These are phyloP conservation scores for Piaya cayana DNA, from an alignment of 2,113 vertebrate genomes.

Conservation along the genomic window DNA sequence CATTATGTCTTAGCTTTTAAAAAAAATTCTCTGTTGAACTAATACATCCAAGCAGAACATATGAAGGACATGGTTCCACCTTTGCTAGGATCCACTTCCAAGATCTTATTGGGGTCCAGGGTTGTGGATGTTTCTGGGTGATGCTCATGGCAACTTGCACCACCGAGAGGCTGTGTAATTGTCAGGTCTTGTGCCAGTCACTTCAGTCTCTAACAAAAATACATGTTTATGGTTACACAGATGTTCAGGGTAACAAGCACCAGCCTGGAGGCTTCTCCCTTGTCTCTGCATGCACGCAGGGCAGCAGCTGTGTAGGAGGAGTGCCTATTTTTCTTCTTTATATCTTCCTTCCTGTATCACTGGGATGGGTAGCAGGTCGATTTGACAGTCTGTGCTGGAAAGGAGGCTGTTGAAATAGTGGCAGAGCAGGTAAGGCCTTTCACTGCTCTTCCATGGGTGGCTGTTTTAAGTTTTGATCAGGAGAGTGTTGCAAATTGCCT, in stretches of 20 bases:
- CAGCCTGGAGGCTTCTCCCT: neutral
- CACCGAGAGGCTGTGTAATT: neutral
- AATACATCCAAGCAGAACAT: neutral
- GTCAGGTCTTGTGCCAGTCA: neutral
- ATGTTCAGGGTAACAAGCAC: neutral
- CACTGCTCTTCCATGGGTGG: neutral
- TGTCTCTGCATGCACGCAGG: neutral
- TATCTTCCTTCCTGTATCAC: neutral
- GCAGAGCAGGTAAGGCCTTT: neutral
- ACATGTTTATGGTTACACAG: neutral
- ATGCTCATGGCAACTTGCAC: rapidly evolving
- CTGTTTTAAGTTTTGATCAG: neutral
- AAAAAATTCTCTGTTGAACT: neutral
- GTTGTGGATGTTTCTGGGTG: neutral
- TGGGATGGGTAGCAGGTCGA: neutral
- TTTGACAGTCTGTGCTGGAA: neutral
- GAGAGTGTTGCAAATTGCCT: neutral
- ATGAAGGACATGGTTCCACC: rapidly evolving
- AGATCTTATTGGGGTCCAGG: neutral
- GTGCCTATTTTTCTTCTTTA: neutral
- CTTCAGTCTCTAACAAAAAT: neutral
- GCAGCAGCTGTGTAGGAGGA: neutral
- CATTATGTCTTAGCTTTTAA: neutral
- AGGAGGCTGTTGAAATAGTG: neutral
- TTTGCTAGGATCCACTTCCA: neutral